Percentiles rank a stretch among this genome's conserved stretches.
These are phyloP conservation scores for Lophius piscatorius DNA, from an alignment of 2,113 vertebrate genomes.

Conservation along the genomic window DNA sequence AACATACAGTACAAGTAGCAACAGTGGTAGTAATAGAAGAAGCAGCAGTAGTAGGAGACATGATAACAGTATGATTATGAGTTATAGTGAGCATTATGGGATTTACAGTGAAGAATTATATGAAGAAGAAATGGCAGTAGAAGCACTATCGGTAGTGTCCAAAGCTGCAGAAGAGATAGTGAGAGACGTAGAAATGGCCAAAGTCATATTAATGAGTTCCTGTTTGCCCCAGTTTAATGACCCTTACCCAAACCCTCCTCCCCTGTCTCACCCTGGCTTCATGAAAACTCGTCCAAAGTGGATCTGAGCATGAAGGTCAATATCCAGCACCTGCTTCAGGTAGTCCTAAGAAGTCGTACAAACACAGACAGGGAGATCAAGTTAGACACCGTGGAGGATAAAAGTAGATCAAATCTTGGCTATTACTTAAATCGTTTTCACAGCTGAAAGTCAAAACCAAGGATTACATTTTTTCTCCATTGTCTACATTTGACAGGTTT, in stretches of 20 bases:
- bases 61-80: background rate
- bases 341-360: conserved; percentile 86
- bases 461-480: no score
- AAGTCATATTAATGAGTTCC: background rate
- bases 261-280: conserved; percentile 93
- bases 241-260: background rate
- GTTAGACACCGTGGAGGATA: no score
- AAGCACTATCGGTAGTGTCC: no score
- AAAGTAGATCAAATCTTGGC: no score
- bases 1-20: background rate
- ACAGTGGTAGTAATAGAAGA: background rate
- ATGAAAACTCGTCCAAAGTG: conserved; percentile 99
- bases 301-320: conserved; percentile 98
- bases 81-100: no score
- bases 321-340: conserved; percentile 99
- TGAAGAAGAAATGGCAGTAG: background rate
- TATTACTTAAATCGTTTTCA: no score
- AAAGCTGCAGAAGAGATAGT: no score
- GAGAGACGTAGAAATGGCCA: background rate
- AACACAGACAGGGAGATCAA: no score
- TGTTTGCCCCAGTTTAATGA: background rate
- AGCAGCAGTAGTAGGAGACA: background rate
- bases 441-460: no score
- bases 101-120: no score
- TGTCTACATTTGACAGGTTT: no score